Base-by-base conservation (phyloP, 2,888 invertebrate species). In the Tryphoninae sp. region DNA sequence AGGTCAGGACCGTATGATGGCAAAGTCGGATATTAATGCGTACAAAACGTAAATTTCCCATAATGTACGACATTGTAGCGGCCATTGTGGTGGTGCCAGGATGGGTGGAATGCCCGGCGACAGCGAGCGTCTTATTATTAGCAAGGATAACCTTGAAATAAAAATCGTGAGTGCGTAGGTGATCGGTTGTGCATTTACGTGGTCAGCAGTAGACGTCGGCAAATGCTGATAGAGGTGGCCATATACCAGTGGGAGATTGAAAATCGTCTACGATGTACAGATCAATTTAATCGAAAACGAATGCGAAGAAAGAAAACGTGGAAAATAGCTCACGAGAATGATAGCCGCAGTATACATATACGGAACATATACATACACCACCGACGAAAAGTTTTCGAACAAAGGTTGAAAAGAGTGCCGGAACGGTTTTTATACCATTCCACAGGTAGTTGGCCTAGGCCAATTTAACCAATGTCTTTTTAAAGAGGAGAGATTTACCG, bases 21-120 rank as follows among this genome's bases (percentile, higher is more conserved):
- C 51, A 51, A 13, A 51, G 16, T n/a, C 6, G 33, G 7, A 6
- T 33, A 33, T 33, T 33, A 33, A 33, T 33, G 3, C 33, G 33
- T 33, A 33, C 33, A 33, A 7, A 33, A 33, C 6, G 4, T 6
- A 33, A 7, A 33, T 33, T 33, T 4, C 6, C 1, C 33, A 33
- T 7, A 33, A 6, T 33, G 86, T 87, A 86, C 88, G 86, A 87
- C 87, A 88, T 88, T 88, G 86, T 85, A 88, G 86, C 77, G 88
- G 88, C 86, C 87, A 88, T 88, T 88, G 86, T 85, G 87, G 86
- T 78, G 88, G 88, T 86, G 22, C 51, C 77, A 45, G 61, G 69
- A 75, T 80, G 64, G 64, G 69, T 67, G 86, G 85, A 26, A 26
- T 3, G 26, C 3, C 26, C 26, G 26, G 26, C 26, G 26, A 26